Conservation (phyloP, 2,113 vertebrate genomes). For the Gadus macrocephalus region DNA sequence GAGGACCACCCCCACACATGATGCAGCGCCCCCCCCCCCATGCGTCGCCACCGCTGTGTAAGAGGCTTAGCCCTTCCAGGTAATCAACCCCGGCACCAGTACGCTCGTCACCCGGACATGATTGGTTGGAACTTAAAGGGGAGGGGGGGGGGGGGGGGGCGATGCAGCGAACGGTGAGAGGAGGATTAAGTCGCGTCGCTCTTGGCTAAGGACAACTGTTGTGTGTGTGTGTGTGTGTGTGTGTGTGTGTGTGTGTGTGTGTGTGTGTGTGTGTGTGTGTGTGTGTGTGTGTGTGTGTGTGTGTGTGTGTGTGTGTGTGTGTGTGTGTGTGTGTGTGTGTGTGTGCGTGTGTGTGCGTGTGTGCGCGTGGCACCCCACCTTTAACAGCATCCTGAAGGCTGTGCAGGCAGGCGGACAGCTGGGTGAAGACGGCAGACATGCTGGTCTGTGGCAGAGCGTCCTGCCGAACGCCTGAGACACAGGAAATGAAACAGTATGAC, state of each 20-base stretch:
- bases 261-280: no score
- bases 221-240: no score
- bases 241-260: no score
- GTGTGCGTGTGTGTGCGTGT: no score
- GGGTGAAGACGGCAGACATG: conserved; percentile 83
- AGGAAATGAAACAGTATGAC: not conserved
- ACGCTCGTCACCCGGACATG: no score
- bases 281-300: not conserved
- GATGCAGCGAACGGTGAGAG: no score
- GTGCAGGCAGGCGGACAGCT: conserved; percentile 83
- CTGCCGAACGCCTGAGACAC: conserved; percentile 68
- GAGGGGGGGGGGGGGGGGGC: no score
- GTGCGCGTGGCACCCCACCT: conserved; percentile 70
- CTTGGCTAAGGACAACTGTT: no score
- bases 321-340: no score
- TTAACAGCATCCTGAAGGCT: conserved; percentile 85
- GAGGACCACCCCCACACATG: not conserved
- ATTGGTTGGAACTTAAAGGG: no score
- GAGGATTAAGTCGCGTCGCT: no score
- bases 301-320: no score
- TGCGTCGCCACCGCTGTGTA: not conserved
- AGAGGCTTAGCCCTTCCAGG: not conserved
- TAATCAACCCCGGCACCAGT: not conserved
- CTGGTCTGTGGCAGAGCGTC: conserved; percentile 84
- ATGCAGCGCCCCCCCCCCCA: not conserved